A percentile compares a stretch with the other conserved stretches of the same genome.
Conservation (phyloP, 2,113 vertebrate genomes). For the Mesoclemmys tuberculata region DNA sequence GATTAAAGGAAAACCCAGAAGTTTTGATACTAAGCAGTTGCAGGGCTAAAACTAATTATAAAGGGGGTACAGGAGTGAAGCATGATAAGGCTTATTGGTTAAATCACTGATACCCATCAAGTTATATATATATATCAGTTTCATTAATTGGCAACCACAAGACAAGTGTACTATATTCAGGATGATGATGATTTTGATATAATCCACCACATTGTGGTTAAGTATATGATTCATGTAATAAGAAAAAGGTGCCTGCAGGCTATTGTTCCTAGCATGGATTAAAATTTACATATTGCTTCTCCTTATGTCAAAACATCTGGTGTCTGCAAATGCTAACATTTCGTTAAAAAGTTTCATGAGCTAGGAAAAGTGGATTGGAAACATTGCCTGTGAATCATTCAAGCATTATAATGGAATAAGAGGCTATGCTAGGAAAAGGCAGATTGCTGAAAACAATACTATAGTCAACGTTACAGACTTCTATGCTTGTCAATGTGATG, state of each 20-base stretch:
- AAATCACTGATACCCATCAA: conserved; percentile 64
- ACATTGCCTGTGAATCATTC: conserved; percentile 72
- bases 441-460: conserved; percentile 66
- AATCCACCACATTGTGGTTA: conserved; percentile 74
- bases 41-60: conserved; percentile 55
- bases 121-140: conserved; percentile 71
- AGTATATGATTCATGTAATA: conserved; percentile 82
- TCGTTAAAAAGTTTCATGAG: conserved; percentile 80
- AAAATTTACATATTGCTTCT: conserved; percentile 85
- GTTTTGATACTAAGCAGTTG: conserved; percentile 44
- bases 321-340: conserved; percentile 81
- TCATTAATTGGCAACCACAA: conserved; percentile 78
- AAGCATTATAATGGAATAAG: conserved; percentile 81
- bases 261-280: conserved; percentile 82
- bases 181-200: conserved; percentile 76
- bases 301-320: conserved; percentile 87
- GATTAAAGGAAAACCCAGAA: conserved; percentile 45
- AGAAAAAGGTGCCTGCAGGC: conserved; percentile 81
- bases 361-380: conserved; percentile 77
- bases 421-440: conserved; percentile 64
- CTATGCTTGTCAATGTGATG: conserved; percentile 68
- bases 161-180: conserved; percentile 70
- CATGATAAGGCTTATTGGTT: conserved; percentile 61
- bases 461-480: conserved; percentile 67
- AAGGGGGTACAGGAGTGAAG: conserved; percentile 37